Percentiles rank a stretch among this genome's conserved stretches.
These are phyloP conservation scores for Cydia strobilella DNA, from an alignment of 1,140 invertebrate genomes.

Conservation along the genomic window DNA sequence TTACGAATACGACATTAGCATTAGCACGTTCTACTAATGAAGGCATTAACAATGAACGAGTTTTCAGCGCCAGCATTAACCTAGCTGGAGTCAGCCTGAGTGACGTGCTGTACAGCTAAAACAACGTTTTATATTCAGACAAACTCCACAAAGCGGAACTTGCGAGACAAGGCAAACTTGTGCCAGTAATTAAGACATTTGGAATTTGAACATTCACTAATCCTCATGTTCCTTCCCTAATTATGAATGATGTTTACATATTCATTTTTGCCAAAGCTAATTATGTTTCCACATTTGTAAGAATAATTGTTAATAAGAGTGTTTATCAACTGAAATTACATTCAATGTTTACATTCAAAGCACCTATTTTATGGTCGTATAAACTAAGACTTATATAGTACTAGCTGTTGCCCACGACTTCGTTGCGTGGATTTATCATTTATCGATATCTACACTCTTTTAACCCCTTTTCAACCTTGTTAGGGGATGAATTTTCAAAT, in stretches of 20 bases:
- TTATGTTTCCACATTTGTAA: neutral
- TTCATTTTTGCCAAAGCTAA: neutral
- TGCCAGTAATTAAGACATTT: constrained; percentile 33
- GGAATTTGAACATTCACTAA: constrained; percentile 21
- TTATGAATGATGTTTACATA: constrained; percentile 25
- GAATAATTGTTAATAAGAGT: neutral
- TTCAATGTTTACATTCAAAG: too few species aligned
- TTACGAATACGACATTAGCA: neutral
- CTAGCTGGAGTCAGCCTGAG: neutral
- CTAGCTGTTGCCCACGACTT: too few species aligned
- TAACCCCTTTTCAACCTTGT: too few species aligned
- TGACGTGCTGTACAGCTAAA: constrained; percentile 21
- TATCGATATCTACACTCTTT: too few species aligned
- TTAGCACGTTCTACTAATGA: constrained; percentile 16
- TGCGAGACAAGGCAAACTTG: constrained; percentile 25
- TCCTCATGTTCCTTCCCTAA: constrained; percentile 11
- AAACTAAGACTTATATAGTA: too few species aligned
- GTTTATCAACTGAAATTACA: neutral
- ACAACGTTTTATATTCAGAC: constrained; percentile 29
- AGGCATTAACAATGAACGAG: constrained; percentile 17
- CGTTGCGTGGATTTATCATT: too few species aligned
- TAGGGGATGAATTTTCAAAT: too few species aligned
- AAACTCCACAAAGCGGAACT: constrained; percentile 31
- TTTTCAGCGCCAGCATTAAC: constrained; percentile 25
- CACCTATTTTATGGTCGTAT: too few species aligned